Evolutionary conservation across 2,797 vertebrate genomes (phyloP).

Genomic region (Bradypodion ventrale): DNA sequence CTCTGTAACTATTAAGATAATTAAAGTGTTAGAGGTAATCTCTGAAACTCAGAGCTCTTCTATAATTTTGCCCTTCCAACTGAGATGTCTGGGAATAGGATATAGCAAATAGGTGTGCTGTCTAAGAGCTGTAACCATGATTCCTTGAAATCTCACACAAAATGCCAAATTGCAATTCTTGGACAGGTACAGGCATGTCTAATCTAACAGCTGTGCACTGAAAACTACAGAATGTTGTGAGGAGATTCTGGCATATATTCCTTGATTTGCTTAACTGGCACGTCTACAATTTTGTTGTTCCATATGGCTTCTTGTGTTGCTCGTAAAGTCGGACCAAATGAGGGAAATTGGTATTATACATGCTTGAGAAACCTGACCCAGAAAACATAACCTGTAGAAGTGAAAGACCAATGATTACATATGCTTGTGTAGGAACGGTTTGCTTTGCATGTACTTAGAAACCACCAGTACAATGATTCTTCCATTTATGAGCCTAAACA

Average conservation of each 20-base stretch:
- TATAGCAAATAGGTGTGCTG: background rate
- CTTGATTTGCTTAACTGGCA: background rate
- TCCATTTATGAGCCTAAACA: background rate
- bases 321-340: background rate
- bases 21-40: background rate
- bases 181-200: background rate
- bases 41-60: background rate
- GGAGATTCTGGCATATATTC: background rate
- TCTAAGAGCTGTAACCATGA: background rate
- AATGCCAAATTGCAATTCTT: background rate
- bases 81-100: background rate
- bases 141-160: background rate
- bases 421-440: background rate
- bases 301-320: background rate
- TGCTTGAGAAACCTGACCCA: background rate
- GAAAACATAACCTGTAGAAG: background rate
- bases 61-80: background rate
- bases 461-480: background rate
- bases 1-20: background rate
- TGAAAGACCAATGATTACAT: background rate
- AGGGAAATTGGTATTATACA: background rate
- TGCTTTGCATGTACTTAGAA: slow-evolving; percentile 1
- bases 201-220: background rate
- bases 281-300: background rate
- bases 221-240: background rate